Evolutionary conservation across 2,797 vertebrate species (phyloP).

Genomic region (Botia almorhae): DNA sequence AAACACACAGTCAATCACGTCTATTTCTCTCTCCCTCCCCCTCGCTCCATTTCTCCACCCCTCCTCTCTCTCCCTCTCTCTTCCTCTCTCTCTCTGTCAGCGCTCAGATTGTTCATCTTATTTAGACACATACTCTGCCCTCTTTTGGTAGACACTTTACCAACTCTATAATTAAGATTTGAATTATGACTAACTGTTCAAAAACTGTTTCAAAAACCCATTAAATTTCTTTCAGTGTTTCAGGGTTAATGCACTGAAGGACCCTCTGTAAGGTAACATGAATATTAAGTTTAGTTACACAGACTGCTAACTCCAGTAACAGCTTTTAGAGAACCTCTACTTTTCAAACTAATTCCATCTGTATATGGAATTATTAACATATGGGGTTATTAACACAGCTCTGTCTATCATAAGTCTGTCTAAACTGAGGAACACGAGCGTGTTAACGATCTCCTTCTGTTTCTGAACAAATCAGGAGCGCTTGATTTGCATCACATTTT

Average conservation of each 20-base stretch:
- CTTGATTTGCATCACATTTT: no score
- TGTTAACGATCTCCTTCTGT: not conserved
- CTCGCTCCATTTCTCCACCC: not conserved
- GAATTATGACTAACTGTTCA: not conserved
- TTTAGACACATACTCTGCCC: not conserved
- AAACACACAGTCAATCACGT: not conserved
- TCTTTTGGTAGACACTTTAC: constrained; percentile 5
- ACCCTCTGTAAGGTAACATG: not conserved
- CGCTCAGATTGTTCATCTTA: not conserved
- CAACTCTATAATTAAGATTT: not conserved
- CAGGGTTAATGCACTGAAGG: not conserved
- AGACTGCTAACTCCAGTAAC: not conserved
- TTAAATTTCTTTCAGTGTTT: not conserved
- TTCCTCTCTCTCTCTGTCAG: not conserved
- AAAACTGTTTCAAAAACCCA: not conserved
- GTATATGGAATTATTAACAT: not conserved
- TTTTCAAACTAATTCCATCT: not conserved
- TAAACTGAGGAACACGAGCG: not conserved
- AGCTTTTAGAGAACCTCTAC: not conserved
- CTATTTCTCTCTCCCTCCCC: not conserved
- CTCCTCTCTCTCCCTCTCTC: not conserved
- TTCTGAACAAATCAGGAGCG: not conserved
- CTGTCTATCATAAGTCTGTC: not conserved
- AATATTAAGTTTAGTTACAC: not conserved
- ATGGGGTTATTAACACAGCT: not conserved